Evolutionary conservation across 2,888 invertebrate species (phyloP).

Genomic region (Mechanitis messenoides): DNA sequence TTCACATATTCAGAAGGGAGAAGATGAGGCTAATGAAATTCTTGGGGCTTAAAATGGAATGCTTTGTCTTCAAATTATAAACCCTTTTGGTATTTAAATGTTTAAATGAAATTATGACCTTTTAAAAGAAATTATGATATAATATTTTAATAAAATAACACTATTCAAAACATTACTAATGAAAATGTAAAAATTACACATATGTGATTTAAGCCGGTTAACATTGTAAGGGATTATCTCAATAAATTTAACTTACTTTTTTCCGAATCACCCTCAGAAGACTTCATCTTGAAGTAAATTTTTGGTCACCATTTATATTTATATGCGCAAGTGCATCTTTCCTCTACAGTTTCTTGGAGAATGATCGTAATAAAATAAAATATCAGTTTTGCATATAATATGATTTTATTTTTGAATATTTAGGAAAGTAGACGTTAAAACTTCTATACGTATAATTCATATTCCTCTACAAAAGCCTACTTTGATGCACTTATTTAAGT

Average conservation of each 20-base stretch:
- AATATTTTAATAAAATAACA: too few species aligned
- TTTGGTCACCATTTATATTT: constrained; percentile 20
- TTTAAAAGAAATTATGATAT: neutral
- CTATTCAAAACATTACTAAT: neutral
- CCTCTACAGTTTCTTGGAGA: constrained; percentile 5
- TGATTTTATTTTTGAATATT: neutral
- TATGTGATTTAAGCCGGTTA: too few species aligned
- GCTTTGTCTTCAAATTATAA: neutral
- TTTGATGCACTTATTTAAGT: neutral
- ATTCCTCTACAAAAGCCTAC: neutral
- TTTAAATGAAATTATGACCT: neutral
- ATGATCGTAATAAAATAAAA: constrained; percentile 8
- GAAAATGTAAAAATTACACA: neutral
- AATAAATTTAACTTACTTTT: constrained; percentile 25
- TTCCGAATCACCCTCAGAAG: constrained; percentile 16
- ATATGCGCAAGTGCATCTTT: constrained; percentile 11
- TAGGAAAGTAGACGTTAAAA: neutral
- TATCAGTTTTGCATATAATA: neutral
- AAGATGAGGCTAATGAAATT: neutral
- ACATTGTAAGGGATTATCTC: too few species aligned
- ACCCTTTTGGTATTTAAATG: neutral
- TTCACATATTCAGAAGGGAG: neutral
- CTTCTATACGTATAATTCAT: too few species aligned
- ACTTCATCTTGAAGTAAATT: constrained; percentile 22
- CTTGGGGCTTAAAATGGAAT: neutral